A percentile compares a stretch with the other conserved stretches of the same genome.
phyloP scores from a whole-genome alignment of 1,140 invertebrate genomes.

The Archivesica marissinica region DNA sequence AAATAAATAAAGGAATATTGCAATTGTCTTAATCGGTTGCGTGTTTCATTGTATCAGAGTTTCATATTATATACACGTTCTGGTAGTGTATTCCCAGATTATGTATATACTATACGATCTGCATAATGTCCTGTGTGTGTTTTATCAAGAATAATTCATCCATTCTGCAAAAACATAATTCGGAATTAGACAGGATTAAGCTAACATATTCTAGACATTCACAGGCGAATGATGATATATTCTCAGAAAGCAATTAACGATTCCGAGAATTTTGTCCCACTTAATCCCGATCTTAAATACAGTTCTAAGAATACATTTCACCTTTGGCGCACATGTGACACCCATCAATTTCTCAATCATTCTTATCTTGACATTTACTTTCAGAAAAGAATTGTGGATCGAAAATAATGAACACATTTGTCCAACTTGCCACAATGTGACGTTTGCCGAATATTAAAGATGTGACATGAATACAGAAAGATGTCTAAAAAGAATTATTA shows the following conservation, averaged over 20 bases:
- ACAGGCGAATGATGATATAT: neutral
- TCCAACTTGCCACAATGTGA: too few species aligned
- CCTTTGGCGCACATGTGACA: neutral
- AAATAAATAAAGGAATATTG: too few species aligned
- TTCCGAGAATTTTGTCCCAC: neutral
- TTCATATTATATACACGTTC: too few species aligned
- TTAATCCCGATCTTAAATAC: neutral
- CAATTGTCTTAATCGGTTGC: too few species aligned
- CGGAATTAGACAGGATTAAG: neutral
- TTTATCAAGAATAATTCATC: too few species aligned
- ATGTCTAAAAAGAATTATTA: neutral
- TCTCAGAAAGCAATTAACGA: constrained; percentile 4
- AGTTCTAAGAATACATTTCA: too few species aligned
- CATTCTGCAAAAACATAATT: too few species aligned
- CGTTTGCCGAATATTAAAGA: neutral
- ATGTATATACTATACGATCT: too few species aligned
- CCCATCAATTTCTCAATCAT: neutral
- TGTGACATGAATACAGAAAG: neutral
- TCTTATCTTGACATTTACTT: neutral
- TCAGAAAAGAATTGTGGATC: neutral
- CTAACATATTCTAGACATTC: neutral
- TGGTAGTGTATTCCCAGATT: too few species aligned
- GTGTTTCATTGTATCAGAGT: too few species aligned
- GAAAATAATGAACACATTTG: neutral
- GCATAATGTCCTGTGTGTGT: too few species aligned